Evolutionary conservation across 2,797 vertebrate species (phyloP), one percentile per base, ranked within the genome.

Genomic region (Heteromormyrus szaboi): DNA sequence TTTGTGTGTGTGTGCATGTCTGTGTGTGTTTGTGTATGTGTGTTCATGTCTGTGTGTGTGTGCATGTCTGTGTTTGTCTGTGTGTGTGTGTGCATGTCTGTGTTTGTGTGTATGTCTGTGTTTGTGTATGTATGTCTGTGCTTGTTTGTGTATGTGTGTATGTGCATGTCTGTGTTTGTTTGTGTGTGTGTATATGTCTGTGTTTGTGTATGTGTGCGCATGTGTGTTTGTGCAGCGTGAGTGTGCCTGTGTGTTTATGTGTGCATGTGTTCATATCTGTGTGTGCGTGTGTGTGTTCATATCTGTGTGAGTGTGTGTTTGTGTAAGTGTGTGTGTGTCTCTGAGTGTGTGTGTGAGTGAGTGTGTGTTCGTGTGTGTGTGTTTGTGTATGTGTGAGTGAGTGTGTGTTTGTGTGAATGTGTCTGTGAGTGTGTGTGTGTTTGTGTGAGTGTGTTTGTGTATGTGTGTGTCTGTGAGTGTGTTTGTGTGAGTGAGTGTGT

Each of bases 311-410:
- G 33, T n/a, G 11, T 72, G 1, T 4, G 3, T 29, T 3, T 41
- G 33, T 33, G 33, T 33, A 2, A 2, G 33, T 33, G 33, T 2
- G 2, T 2, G 33, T 33, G 2, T 33, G 33, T 33, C 1, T 33
- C 1, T 33, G 33, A 33, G 33, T 33, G 33, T 33, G 33, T 33
- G 1, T 33, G 33, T 33, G 53, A 2, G 1, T 56, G 54, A 1
- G 17, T 6, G 0, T 56, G 53, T 6, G 2, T 19, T 14, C 2
- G 0, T 17, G 14, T 53, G 3, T 53, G 9, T 44, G 25, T 41
- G 8, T 1, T 0, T 19, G 53, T 1, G 0, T 3, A 1, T 17
- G 0, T 19, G 2, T 0, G 12, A 14, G 0, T 54, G 17, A 19
- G 17, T 1, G 4, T 19, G 3, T 19, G 17, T 54, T 1, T 33